Base-by-base conservation (phyloP, 92 coral and sea anemone genomes). In the Heliopora coerulea region DNA sequence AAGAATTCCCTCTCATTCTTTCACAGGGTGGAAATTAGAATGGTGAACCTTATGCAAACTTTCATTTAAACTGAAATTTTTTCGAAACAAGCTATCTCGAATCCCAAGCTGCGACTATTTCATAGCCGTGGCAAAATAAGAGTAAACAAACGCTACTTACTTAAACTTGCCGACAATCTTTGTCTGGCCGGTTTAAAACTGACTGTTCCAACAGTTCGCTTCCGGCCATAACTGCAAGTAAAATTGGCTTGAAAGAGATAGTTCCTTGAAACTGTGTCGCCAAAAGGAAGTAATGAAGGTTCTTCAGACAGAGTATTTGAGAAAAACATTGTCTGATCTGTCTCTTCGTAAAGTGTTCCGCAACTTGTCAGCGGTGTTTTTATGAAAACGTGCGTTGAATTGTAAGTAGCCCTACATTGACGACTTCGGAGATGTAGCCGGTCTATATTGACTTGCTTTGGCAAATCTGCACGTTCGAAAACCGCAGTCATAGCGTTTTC, bases 351-450 rank as follows among this genome's bases (percentile, higher is more conserved):
- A 54, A 49, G 73, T 39, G 91, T 84, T 27, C 87, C 87, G 62
- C 91, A 87, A 13, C 44, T 73, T 2, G 79, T 63, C 75, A 84
- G 88, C 82, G 86, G 65, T 46, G 81, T 65, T 42, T 56, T 48
- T 44, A 81, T 59, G 24, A 52, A 46, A 46, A 65, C 86, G 72
- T 87, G 88, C 65, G 88, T 78, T 13, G 74, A 80, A 58, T 87
- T 87, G 26, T 35, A 68, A 6, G 1, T 28, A n/a, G 75, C 75
- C 19, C 23, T 48, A 19, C 75, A 68, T 19, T 34, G 27, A 11
- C 41, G 40, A 31, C 26, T 12, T 1, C 60, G 59, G 42, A 68
- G 61, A 30, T 68, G 49, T 30, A 68, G 60, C 20, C 19, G 39
- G 26, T 49, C 23, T 12, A 68, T 48, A 44, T 48, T 50, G 23